A percentile compares a stretch with the other conserved stretches of the same genome.
Evolutionary conservation across 2,797 vertebrate genomes (phyloP).

Genomic region (Sebastes hubbsi): DNA sequence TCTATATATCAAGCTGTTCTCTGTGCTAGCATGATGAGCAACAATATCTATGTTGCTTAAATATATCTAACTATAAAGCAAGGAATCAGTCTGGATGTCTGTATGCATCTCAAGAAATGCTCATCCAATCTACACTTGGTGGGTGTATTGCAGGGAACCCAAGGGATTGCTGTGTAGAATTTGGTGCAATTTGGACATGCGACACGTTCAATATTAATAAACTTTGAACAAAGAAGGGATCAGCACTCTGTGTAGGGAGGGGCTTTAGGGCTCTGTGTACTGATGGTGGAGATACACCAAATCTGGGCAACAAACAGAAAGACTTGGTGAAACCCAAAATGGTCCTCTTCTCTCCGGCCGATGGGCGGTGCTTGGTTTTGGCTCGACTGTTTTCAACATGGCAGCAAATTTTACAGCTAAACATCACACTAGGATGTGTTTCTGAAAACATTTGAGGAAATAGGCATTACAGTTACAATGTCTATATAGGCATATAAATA

Average conservation of each 20-base stretch:
- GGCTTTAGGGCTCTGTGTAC: too few species aligned
- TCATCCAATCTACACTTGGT: background rate
- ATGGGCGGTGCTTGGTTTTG: too few species aligned
- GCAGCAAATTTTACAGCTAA: too few species aligned
- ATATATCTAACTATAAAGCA: background rate
- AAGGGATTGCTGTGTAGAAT: background rate
- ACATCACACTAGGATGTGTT: too few species aligned
- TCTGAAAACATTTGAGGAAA: background rate
- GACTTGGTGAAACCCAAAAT: too few species aligned
- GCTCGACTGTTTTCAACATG: too few species aligned
- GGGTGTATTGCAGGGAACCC: background rate
- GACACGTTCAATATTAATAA: background rate
- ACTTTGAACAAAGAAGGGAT: background rate
- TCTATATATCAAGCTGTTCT: background rate
- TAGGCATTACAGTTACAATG: background rate
- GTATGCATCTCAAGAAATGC: background rate
- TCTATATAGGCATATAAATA: too few species aligned
- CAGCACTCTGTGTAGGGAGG: too few species aligned
- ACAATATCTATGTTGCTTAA: background rate
- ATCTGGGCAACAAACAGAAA: too few species aligned
- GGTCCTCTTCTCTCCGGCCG: too few species aligned
- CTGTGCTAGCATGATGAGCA: background rate
- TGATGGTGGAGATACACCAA: background rate
- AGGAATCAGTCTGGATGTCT: background rate
- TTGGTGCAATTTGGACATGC: background rate